Evolutionary conservation across 2,797 vertebrate species (phyloP).

Genomic region (Sciurus carolinensis): DNA sequence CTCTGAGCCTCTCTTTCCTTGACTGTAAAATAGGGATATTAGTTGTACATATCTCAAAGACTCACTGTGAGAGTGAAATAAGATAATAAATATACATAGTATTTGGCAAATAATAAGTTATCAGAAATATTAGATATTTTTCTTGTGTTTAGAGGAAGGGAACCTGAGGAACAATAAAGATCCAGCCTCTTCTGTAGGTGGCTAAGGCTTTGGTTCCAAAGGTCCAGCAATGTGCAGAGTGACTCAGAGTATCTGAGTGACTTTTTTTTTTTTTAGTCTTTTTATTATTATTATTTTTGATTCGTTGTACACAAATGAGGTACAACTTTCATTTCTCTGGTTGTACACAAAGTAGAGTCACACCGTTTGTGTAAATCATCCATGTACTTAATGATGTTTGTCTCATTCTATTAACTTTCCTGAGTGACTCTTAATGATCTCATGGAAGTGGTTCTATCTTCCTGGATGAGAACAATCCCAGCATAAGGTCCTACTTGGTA

Average conservation of each 20-base stretch:
- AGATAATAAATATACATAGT: neutral
- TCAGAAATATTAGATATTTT: neutral
- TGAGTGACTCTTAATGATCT: neutral
- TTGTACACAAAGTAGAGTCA: too few species aligned
- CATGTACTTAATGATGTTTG: too few species aligned
- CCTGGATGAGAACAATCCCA: neutral
- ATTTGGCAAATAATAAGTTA: neutral
- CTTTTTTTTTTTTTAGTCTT: neutral
- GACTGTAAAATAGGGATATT: neutral
- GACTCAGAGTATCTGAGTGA: too few species aligned
- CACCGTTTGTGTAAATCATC: too few species aligned
- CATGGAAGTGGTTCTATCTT: neutral
- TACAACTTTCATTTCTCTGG: too few species aligned
- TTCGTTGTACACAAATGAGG: too few species aligned
- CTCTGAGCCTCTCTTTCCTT: conserved; percentile 22
- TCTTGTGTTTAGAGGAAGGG: neutral
- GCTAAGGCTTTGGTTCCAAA: neutral
- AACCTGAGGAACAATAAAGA: neutral
- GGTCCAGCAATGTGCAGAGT: neutral
- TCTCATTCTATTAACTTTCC: too few species aligned
- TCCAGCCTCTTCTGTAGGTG: neutral
- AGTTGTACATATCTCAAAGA: neutral
- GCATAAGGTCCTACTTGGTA: neutral
- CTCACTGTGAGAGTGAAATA: neutral
- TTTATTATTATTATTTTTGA: too few species aligned